Base-by-base conservation (phyloP, 1,140 invertebrate genomes). In the Bombus sibiricus region DNA sequence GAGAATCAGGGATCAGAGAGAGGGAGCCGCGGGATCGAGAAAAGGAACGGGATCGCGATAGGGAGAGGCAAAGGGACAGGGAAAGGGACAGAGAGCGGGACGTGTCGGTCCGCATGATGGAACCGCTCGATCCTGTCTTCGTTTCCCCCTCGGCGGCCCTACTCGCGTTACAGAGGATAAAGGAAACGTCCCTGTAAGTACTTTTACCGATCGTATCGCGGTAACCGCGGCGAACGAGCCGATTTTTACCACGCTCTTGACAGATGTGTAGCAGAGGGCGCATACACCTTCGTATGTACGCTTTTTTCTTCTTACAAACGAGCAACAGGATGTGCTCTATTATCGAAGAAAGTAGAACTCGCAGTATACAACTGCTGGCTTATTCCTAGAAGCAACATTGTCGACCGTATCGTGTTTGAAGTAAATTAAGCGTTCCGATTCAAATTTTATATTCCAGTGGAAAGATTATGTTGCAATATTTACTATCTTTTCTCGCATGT, bases 161-260 rank as follows among this genome's bases (percentile, higher is more conserved):
- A 37, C 93, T 96, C 57, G 95, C 96, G 6, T 90, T 96, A 47
- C 95, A 96, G 85, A 95, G 95, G 94, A 96, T 96, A 95, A 96
- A 96, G 89, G 95, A 96, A 91, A 94, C 95, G 43, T 96, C 96
- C 68, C 86, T 96, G 96, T 96, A 92, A 96, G 95, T 96, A 92
- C 73, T 72, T 57, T 75, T 84, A 75, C 80, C 68, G 80, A 81
- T 81, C 53, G 39, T 59, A 81, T 81, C 78, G 69, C 80, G 37
- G 15, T 57, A 78, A 34, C 41, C 34, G 37, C 71, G 32, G 53
- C 57, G 74, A 86, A 25, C 41, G 18, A 64, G 9, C 25, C 78
- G 32, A 53, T 80, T 69, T 68, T 80, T 69, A 37, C 41, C 62
- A 66, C 77, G 59, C 77, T 69, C 32, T 22, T 41, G 78, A 80